Base-by-base conservation (phyloP, 2,888 invertebrate genomes). In the Cheilosia soror region DNA sequence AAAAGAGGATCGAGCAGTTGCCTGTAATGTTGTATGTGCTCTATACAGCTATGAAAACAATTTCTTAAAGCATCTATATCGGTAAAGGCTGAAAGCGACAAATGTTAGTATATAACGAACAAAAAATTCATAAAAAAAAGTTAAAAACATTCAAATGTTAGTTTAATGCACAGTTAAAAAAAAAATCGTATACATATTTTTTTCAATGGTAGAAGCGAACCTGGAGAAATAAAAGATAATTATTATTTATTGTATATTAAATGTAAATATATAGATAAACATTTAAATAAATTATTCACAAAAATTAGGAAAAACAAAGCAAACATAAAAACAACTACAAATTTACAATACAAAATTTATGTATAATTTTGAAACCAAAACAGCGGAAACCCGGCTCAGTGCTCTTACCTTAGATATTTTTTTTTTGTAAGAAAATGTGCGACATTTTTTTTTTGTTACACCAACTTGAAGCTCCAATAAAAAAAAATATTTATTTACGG, bases 221-320 rank as follows among this genome's bases (percentile, higher is more conserved):
- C 89, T 89, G 89, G 89, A 89, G 89, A 89, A 89, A 88, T 76
- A 87, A 87, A 89, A 89, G 88, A 87, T 62, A 87, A 87, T 83
- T 88, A 88, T 88, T 84, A 88, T 88, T 85, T 85, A 81, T 88
- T 87, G 55, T 87, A 80, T 84, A 81, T 85, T 84, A 88, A 77
- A 87, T 87, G 69, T 83, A 77, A 71, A 44, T 75, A 62, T 37
- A 62, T 71, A 27, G 15, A 66, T 69, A 78, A 83, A 62, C 68
- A 77, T 83, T 75, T 44, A 69, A 79, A 49, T 53, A 57, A 76
- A 79, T 81, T 73, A 76, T 60, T 69, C 78, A 75, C 73, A 73
- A 79, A 72, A 78, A 57, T 58, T n/a, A 68, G 83, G 65, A 73
- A 25, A 69, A 69, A 68, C 15, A 47, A 57, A 86, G 25, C 37